Evolutionary conservation across 2,888 invertebrate genomes (phyloP).

Genomic region (Cerceris ruficornis): DNA sequence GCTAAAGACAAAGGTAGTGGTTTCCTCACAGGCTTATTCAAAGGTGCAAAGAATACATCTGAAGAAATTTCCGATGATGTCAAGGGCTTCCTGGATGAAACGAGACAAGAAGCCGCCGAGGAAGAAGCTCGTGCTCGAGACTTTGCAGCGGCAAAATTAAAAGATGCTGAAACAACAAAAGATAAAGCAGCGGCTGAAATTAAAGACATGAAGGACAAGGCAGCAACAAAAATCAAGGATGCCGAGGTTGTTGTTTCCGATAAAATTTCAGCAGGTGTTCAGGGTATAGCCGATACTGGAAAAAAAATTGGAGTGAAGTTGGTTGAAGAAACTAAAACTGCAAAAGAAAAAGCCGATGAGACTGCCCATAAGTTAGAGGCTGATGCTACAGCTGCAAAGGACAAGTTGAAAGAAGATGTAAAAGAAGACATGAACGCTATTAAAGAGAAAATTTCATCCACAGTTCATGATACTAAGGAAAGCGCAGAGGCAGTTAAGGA

Average conservation of each 20-base stretch:
- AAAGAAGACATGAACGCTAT: slow-evolving; percentile 38
- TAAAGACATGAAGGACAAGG: slow-evolving; percentile 53
- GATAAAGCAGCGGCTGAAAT: slow-evolving; percentile 34
- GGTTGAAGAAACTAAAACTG: slow-evolving; percentile 17
- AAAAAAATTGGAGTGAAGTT: slow-evolving; percentile 79
- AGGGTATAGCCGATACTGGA: slow-evolving; percentile 6
- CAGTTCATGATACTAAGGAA: too few species aligned
- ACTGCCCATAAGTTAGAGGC: slow-evolving; percentile 48
- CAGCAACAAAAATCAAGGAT: slow-evolving; percentile 12
- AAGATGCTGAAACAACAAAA: slow-evolving; percentile 58
- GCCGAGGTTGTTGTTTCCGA: slow-evolving; percentile 40
- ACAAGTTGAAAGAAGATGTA: slow-evolving; percentile 49
- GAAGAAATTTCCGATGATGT: slow-evolving; percentile 79
- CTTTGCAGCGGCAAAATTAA: slow-evolving; percentile 43
- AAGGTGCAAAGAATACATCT: slow-evolving; percentile 74
- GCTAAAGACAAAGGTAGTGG: slow-evolving; percentile 80
- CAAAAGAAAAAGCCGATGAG: slow-evolving; percentile 40
- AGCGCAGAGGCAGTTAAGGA: slow-evolving; percentile 67
- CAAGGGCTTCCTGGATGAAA: slow-evolving; percentile 71
- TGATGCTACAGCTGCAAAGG: slow-evolving; percentile 42
- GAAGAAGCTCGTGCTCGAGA: slow-evolving; percentile 77
- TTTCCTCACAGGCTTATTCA: slow-evolving; percentile 47
- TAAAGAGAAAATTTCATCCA: too few species aligned
- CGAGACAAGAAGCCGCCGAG: slow-evolving; percentile 78
- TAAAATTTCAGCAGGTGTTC: slow-evolving; percentile 29